Conservation (phyloP, 2,113 vertebrate genomes). For the Chiloscyllium plagiosum region DNA sequence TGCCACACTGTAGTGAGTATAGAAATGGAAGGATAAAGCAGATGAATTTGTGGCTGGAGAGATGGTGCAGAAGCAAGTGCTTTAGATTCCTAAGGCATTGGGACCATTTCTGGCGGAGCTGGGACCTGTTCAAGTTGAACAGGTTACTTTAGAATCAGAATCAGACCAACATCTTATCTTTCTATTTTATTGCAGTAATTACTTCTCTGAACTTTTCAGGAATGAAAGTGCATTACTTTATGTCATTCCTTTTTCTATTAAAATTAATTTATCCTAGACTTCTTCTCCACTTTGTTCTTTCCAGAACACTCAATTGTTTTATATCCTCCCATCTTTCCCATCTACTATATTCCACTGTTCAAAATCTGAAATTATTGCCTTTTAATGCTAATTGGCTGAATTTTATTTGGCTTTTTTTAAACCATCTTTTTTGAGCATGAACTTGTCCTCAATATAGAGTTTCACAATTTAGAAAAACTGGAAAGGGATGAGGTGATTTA, state of each 20-base stretch:
- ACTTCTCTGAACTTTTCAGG: neutral
- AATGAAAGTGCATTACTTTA: neutral
- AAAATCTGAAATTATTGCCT: neutral
- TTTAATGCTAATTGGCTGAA: neutral
- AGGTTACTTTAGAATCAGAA: too few relatives aligned
- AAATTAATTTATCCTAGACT: neutral
- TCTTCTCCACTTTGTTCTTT: neutral
- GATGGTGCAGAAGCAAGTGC: too few relatives aligned
- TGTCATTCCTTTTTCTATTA: neutral
- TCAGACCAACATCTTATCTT: too few relatives aligned
- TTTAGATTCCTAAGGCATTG: too few relatives aligned
- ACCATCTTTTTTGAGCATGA: neutral
- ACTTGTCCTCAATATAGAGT: neutral
- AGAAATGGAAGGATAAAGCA: too few relatives aligned
- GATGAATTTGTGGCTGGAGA: too few relatives aligned
- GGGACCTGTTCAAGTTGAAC: too few relatives aligned
- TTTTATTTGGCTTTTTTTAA: neutral
- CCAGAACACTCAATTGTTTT: neutral
- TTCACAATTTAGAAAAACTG: neutral
- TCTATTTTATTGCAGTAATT: neutral
- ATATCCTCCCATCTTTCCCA: neutral
- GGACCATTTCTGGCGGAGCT: too few relatives aligned
- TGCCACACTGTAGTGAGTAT: too few relatives aligned
- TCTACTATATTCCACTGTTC: neutral
- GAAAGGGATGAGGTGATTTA: neutral